Base-by-base conservation (phyloP, 2,888 invertebrate genomes). In the Ptychoptera albimana region DNA sequence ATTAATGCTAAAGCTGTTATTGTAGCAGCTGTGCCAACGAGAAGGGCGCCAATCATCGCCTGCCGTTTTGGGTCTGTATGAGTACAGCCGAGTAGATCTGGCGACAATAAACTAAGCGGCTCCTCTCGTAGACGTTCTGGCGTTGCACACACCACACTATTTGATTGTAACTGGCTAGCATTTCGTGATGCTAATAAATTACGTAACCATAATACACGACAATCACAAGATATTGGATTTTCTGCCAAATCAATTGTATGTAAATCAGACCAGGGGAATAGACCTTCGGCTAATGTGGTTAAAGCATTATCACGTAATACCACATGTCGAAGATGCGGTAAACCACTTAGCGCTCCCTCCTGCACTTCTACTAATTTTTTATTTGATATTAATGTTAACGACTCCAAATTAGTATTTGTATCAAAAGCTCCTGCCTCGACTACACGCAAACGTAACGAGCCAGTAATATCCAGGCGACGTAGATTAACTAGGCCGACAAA, bases 221-320 rank as follows among this genome's bases (percentile, higher is more conserved):
- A 89, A 57, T 82, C 82, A 60, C 89, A 89, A 47, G 75, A 70
- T 42, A 89, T 69, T 1, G 86, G 86, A 57, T 88, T 88, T 55
- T 87, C 86, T 2, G 82, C 79, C 34, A 89, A 68, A 57, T 87
- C 87, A 13, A 89, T 61, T 13, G 75, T 74, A 41, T 77, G 73
- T 32, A 88, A 64, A 55, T 85, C 86, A 50, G 75, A 77, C 73
- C 86, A 88, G 16, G 83, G 76, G 35, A 85, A 79, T 41, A 85
- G 73, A 0, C 80, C 76, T 61, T 88, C 87, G n/a, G 81, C 74
- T 48, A 89, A 69, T 5, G 76, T 75, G 46, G 73, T 71, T 51
- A 88, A 74, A 3, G 80, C 81, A 60, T 88, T 88, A 56, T 86
- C 86, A 54, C 79, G 76, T 23, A 89, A 64, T 30, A 80, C 74